Base-by-base conservation (phyloP, 1,140 invertebrate genomes). In the Cotesia chilonis region DNA sequence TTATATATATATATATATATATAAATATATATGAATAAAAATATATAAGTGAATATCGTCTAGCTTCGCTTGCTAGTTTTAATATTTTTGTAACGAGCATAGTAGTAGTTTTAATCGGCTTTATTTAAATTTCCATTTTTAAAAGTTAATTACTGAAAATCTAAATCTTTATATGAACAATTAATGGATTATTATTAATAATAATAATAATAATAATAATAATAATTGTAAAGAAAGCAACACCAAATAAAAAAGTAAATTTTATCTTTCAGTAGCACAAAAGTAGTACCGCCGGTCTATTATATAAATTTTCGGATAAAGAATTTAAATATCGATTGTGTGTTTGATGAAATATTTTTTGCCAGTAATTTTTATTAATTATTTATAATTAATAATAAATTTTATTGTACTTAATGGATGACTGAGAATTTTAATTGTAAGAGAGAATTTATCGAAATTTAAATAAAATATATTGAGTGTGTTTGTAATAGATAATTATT, bases 51-150 rank as follows among this genome's bases (percentile, higher is more conserved):
- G 20, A 10, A 68, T 36, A 64, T 65, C n/a, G 63, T 70, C 77
- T 82, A 85, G 81, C 81, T 85, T 84, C 74, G 85, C 84, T 87
- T 87, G 80, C 79, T 87, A 87, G 85, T 85, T 86, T 87, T 86
- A 87, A 87, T 86, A 87, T 87, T 87, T 87, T 86, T 86, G 83
- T 86, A 87, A 86, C 80, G 84, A 74, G 84, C 84, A 79, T 84
- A 83, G 79, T 41, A 17, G 76, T 83, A 82, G 83, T 76, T 80
- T 81, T 77, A 47, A 47, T 47, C 41, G 14, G 10, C 10, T 38
- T 66, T 6, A 36, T 52, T 47, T 47, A 2, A 47, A 47, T 47
- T 47, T 47, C 6, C 41, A 6, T 9, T 47, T 47, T 47, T 47
- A 47, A 47, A 47, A 47, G 6, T 47, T 47, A 9, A 47, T 47